Percentiles rank a stretch among this genome's conserved stretches.
These are phyloP conservation scores for Himantopus leucocephalus DNA, from an alignment of 2,113 vertebrate species.

Conservation along the genomic window DNA sequence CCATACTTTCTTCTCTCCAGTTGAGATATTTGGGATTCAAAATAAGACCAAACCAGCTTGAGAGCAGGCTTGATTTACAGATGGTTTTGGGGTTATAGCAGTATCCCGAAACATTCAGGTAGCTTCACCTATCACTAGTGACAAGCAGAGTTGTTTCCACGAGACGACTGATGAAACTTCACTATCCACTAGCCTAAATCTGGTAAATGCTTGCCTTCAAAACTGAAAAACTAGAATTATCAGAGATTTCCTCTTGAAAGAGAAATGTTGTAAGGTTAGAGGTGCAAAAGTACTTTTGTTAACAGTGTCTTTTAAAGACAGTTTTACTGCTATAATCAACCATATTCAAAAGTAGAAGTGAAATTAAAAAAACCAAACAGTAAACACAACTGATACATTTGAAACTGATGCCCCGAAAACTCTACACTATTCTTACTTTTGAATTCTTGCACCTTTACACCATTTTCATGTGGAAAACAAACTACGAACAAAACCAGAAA, in stretches of 20 bases:
- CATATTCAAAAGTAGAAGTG: not conserved
- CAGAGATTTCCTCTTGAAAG: not conserved
- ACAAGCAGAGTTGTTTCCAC: not conserved
- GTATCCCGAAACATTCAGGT: not conserved
- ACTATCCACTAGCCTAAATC: not conserved
- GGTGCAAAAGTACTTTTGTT: not conserved
- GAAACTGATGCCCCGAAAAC: not conserved
- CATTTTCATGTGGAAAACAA: rapidly evolving
- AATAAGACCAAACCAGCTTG: not conserved
- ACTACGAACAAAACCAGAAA: not conserved
- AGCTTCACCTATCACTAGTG: not conserved
- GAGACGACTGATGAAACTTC: not conserved
- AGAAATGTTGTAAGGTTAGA: not conserved
- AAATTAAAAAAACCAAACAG: not conserved
- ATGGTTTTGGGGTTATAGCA: not conserved
- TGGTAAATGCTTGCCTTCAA: not conserved
- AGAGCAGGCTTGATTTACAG: not conserved
- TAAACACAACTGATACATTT: not conserved
- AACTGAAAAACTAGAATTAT: not conserved
- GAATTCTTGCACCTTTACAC: not conserved
- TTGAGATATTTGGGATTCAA: not conserved
- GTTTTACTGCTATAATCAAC: not conserved
- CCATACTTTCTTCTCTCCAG: not conserved
- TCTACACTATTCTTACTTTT: too few species aligned
- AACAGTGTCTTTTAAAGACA: not conserved